A percentile compares a stretch with the other conserved stretches of the same genome.
Evolutionary conservation across 2,113 vertebrate genomes (phyloP).

Genomic region (Myrmophylax atrothorax): DNA sequence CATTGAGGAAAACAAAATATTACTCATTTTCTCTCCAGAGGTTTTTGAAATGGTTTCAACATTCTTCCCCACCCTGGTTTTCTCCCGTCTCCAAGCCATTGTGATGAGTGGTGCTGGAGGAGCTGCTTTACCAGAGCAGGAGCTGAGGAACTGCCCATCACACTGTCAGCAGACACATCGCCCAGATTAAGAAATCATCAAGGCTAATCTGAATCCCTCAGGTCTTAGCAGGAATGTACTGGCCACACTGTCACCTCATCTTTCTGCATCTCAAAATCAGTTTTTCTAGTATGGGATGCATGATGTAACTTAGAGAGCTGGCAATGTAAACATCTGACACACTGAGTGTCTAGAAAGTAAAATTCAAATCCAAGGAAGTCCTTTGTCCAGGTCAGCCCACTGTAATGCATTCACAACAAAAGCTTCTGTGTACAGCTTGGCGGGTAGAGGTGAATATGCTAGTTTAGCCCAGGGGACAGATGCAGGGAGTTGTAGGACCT

Average conservation of each 20-base stretch:
- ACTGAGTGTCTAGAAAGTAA: neutral
- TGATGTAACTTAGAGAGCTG: neutral
- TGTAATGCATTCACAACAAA: rapidly evolving
- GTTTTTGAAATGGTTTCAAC: conserved; percentile 30
- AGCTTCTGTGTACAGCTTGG: neutral
- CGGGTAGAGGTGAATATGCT: neutral
- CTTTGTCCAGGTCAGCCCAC: neutral
- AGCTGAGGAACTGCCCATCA: neutral
- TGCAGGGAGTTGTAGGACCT: neutral
- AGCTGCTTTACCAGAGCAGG: neutral
- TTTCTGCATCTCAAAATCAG: neutral
- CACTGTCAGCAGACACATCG: neutral
- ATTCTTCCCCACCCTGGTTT: conserved; percentile 27
- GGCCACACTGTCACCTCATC: neutral
- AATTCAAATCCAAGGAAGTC: neutral
- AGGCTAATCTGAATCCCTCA: neutral
- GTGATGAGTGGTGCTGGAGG: conserved; percentile 3
- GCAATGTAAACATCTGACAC: neutral
- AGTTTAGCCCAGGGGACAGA: neutral
- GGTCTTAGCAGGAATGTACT: neutral
- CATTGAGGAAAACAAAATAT: conserved; percentile 51
- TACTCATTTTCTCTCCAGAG: conserved; percentile 46
- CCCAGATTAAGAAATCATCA: neutral
- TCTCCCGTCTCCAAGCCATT: neutral
- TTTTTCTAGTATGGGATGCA: neutral